Evolutionary conservation across 2,113 vertebrate genomes (phyloP).

Genomic region (Procapra przewalskii): DNA sequence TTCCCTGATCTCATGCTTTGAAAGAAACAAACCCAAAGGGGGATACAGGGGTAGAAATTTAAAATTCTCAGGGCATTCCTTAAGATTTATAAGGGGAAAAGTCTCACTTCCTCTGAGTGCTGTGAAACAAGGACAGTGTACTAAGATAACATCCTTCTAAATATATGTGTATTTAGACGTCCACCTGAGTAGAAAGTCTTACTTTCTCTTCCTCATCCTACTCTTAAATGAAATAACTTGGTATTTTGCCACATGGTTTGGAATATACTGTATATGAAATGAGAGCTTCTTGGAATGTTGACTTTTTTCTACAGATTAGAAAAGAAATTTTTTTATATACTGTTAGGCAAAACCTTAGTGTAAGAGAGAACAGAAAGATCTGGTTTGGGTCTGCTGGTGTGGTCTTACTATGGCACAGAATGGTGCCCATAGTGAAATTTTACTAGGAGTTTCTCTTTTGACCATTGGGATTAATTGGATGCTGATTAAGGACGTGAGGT

Average conservation of each 20-base stretch:
- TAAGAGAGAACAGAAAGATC: neutral
- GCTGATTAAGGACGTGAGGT: neutral
- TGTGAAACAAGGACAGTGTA: neutral
- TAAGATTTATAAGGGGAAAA: neutral
- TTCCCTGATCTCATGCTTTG: neutral
- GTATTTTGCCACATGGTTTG: neutral
- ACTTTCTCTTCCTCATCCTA: neutral
- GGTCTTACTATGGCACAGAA: neutral
- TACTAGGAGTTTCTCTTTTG: conserved; percentile 1
- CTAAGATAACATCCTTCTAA: neutral
- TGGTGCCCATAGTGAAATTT: neutral
- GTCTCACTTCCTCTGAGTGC: neutral
- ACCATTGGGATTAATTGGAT: neutral
- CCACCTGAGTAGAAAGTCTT: neutral
- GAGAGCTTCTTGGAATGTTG: neutral
- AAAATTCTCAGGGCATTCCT: neutral
- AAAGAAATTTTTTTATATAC: conserved; percentile 1
- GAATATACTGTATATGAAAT: neutral
- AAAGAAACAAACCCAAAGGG: neutral
- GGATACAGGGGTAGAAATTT: neutral
- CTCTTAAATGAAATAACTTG: neutral
- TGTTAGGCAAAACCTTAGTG: neutral
- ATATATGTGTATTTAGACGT: neutral
- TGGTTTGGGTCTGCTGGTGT: neutral
- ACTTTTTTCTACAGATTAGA: neutral